Evolutionary conservation across 2,797 vertebrate genomes (phyloP).

Genomic region (Poecile montanus): DNA sequence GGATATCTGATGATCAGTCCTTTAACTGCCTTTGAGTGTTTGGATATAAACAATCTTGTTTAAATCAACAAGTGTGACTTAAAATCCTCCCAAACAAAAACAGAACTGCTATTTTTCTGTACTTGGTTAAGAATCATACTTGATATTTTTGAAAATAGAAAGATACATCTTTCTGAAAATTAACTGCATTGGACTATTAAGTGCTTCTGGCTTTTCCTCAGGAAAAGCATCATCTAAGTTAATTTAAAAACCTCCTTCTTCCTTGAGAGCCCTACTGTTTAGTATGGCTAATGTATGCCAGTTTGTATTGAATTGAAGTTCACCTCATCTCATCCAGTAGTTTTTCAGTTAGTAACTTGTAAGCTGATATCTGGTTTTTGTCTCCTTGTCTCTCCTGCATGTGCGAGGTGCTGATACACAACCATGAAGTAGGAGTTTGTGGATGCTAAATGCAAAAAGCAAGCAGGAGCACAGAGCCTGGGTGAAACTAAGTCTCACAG

Average conservation of each 20-base stretch:
- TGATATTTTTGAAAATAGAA: background rate
- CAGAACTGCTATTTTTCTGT: background rate
- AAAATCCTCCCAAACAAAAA: background rate
- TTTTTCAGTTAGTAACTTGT: background rate
- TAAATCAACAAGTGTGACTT: background rate
- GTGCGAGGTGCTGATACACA: background rate
- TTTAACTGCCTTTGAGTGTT: background rate
- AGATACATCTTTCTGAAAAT: constrained; percentile 16
- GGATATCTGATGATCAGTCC: background rate
- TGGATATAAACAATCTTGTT: background rate
- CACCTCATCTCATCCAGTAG: background rate
- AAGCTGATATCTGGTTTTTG: background rate
- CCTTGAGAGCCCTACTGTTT: constrained; percentile 31
- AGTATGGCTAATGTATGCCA: constrained; percentile 23
- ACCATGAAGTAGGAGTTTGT: background rate
- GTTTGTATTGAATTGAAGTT: constrained; percentile 26
- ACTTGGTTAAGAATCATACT: background rate
- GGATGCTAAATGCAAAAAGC: too few relatives aligned
- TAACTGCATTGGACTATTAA: constrained; percentile 22
- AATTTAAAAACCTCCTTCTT: constrained; percentile 59
- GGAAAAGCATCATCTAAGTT: constrained; percentile 52
- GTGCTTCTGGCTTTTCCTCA: constrained; percentile 50
- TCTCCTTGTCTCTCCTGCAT: background rate
- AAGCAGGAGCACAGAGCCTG: too few relatives aligned
- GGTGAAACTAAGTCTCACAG: too few relatives aligned